Evolutionary conservation across 2,113 vertebrate genomes (phyloP).

Genomic region (Falcunculus frontatus): DNA sequence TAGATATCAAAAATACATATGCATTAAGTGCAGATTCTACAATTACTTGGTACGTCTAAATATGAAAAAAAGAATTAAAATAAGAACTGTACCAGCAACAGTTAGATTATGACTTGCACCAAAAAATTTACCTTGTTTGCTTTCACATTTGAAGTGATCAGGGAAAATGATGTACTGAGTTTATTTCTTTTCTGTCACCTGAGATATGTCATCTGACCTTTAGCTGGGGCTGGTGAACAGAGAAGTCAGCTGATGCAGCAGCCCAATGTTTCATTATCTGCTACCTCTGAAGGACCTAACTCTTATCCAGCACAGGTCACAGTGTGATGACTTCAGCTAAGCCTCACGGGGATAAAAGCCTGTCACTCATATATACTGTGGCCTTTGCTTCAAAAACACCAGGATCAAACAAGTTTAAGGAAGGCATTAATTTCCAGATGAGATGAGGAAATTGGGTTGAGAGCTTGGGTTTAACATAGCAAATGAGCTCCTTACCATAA

Average conservation of each 20-base stretch:
- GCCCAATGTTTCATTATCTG: not conserved
- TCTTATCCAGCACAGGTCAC: conserved; percentile 2
- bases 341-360: not conserved
- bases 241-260: not conserved
- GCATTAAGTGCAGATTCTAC: not conserved
- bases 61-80: not conserved
- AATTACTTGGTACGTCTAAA: not conserved
- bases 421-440: conserved; percentile 11
- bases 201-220: not conserved
- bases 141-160: not conserved
- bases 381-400: conserved; percentile 13
- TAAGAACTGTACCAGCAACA: not conserved
- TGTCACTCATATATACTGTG: not conserved
- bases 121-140: not conserved
- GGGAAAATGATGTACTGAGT: not conserved
- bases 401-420: conserved; percentile 19
- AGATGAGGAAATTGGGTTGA: not conserved
- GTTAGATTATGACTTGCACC: not conserved
- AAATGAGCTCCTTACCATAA: not conserved
- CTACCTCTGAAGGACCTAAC: not conserved
- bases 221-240: not conserved
- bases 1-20: not conserved
- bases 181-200: not conserved
- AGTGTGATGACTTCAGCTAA: not conserved
- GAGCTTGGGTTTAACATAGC: not conserved